Evolutionary conservation across 2,797 vertebrate genomes (phyloP).

Genomic region (Lepidocolaptes lacrymiger): DNA sequence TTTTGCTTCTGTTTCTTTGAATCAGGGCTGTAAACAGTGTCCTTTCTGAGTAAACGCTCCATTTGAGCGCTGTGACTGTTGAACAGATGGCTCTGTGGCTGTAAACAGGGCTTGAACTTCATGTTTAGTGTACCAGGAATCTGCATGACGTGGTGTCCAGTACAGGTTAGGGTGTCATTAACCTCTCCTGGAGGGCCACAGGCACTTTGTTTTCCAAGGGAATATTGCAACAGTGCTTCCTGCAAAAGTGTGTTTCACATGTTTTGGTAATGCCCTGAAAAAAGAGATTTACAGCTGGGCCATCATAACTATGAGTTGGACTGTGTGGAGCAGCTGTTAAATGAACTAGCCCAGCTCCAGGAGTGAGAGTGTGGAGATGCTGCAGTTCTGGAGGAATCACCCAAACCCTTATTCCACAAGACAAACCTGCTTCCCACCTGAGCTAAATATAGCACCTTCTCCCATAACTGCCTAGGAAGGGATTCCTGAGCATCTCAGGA

Average conservation of each 20-base stretch:
- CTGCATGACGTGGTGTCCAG: neutral
- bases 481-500: neutral
- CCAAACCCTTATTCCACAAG: rapidly evolving
- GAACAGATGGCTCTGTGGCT: neutral
- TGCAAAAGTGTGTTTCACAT: neutral
- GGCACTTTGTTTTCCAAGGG: neutral
- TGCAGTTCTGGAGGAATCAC: neutral
- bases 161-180: neutral
- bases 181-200: neutral
- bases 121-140: neutral
- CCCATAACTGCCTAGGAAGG: neutral
- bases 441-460: neutral
- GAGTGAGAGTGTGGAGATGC: neutral
- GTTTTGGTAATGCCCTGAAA: neutral
- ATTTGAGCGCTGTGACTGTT: neutral
- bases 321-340: neutral
- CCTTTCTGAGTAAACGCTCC: neutral
- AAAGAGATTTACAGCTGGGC: neutral
- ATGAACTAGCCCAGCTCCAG: neutral
- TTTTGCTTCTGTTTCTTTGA: neutral
- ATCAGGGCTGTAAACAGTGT: neutral
- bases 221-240: neutral
- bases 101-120: neutral
- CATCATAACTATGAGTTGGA: neutral
- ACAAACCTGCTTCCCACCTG: neutral